Conservation (phyloP, 2,888 invertebrate genomes). For the Agonopterix heracliana region DNA sequence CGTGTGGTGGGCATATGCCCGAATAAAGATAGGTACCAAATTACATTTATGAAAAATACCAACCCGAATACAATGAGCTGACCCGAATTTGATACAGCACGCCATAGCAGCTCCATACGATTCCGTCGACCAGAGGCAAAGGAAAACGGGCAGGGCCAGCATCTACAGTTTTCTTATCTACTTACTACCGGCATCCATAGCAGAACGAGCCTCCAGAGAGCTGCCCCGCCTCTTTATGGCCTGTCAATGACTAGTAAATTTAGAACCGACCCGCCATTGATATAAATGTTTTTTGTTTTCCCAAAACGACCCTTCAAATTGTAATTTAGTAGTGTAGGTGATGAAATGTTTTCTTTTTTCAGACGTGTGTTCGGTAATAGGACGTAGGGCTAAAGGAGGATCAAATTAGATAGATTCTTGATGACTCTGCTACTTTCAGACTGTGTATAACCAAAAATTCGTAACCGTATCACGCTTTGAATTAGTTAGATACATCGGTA, state of each 20-base stretch:
- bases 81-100: no score
- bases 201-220: conserved; percentile 61
- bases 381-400: no score
- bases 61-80: no score
- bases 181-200: conserved; percentile 48
- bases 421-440: no score
- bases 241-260: conserved; percentile 76
- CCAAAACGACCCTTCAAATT: conserved; percentile 70
- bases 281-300: conserved; percentile 76
- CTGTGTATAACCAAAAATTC: no score
- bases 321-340: conserved; percentile 60
- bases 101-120: conserved; percentile 28
- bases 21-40: no score
- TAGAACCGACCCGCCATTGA: conserved; percentile 71
- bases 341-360: conserved; percentile 34
- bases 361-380: no score
- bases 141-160: conserved; percentile 31
- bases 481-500: no score
- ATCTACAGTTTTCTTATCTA: conserved; percentile 67
- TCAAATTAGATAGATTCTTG: no score
- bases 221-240: conserved; percentile 64
- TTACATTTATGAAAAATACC: no score
- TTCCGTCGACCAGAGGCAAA: conserved; percentile 12
- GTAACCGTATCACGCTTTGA: no score
- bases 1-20: no score